Evolutionary conservation across 1,140 invertebrate genomes (phyloP).

Genomic region (Drosophila oshimai): DNA sequence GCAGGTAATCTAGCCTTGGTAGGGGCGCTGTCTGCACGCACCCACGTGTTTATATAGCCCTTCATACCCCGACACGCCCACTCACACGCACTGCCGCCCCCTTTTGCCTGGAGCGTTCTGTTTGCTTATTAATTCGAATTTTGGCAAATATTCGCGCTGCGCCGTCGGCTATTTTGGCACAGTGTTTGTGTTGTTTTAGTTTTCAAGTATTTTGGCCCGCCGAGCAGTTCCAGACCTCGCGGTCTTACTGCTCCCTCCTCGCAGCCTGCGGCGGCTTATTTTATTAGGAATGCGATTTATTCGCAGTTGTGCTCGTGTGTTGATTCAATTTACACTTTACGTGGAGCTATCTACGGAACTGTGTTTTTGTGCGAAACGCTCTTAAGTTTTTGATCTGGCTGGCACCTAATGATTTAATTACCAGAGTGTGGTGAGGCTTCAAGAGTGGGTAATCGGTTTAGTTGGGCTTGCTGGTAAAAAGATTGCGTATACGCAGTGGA

Average conservation of each 20-base stretch:
- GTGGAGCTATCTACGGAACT: neutral
- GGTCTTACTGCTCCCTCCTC: neutral
- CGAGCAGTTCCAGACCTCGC: constrained; percentile 15
- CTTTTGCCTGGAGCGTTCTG: neutral
- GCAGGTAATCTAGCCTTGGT: constrained; percentile 17
- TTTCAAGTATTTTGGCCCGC: constrained; percentile 31
- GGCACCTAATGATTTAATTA: constrained; percentile 2
- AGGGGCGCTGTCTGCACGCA: neutral
- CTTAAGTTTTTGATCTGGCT: neutral
- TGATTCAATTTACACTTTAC: constrained; percentile 43
- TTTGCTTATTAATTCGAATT: constrained; percentile 25
- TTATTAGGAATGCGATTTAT: constrained; percentile 24
- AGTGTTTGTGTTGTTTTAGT: constrained; percentile 33
- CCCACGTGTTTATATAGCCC: neutral
- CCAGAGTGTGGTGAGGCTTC: too few species aligned
- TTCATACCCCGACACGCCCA: neutral
- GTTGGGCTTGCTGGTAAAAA: neutral
- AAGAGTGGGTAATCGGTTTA: neutral
- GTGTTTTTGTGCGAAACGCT: neutral
- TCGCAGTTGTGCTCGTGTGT: neutral
- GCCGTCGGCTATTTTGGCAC: constrained; percentile 30
- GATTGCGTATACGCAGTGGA: neutral
- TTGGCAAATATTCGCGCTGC: constrained; percentile 20
- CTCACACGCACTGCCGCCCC: neutral
- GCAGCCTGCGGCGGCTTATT: constrained; percentile 8